Evolutionary conservation across 2,113 vertebrate species (phyloP).

Genomic region (Xenopus borealis): DNA sequence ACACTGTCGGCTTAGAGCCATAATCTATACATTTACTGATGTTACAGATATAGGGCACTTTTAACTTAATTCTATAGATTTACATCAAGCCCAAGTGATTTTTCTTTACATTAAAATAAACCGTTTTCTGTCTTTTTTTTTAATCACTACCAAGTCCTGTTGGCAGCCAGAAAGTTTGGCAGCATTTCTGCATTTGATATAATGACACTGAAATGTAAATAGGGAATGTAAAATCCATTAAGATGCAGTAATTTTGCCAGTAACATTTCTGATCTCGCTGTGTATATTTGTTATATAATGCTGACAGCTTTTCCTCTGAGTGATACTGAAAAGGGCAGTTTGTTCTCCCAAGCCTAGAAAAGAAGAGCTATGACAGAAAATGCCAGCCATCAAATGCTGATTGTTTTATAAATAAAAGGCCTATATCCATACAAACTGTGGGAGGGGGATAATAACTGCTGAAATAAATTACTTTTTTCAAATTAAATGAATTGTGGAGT

Average conservation of each 20-base stretch:
- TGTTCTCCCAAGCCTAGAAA: neutral
- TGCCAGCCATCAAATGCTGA: neutral
- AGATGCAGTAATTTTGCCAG: conserved; percentile 24
- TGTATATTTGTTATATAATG: conserved; percentile 32
- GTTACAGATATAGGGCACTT: neutral
- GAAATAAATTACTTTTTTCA: too few relatives aligned
- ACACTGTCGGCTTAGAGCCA: too few relatives aligned
- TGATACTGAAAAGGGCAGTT: conserved; percentile 38
- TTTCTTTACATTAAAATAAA: neutral
- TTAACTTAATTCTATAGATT: neutral
- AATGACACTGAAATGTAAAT: conserved; percentile 22
- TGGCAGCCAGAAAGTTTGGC: conserved; percentile 11
- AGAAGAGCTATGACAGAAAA: neutral
- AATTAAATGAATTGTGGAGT: too few relatives aligned
- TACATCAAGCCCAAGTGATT: neutral
- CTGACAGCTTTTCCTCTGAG: conserved; percentile 35
- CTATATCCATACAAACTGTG: too few relatives aligned
- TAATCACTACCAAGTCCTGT: conserved; percentile 4
- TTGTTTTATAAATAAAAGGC: neutral
- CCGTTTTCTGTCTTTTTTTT: conserved; percentile 9
- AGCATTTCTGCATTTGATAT: conserved; percentile 9
- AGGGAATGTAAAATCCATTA: conserved; percentile 38
- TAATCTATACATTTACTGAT: too few relatives aligned
- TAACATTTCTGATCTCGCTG: conserved; percentile 32
- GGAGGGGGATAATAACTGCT: too few relatives aligned